Conservation (phyloP, 2,113 vertebrate species). For the Boulengeromyrus knoepffleri region DNA sequence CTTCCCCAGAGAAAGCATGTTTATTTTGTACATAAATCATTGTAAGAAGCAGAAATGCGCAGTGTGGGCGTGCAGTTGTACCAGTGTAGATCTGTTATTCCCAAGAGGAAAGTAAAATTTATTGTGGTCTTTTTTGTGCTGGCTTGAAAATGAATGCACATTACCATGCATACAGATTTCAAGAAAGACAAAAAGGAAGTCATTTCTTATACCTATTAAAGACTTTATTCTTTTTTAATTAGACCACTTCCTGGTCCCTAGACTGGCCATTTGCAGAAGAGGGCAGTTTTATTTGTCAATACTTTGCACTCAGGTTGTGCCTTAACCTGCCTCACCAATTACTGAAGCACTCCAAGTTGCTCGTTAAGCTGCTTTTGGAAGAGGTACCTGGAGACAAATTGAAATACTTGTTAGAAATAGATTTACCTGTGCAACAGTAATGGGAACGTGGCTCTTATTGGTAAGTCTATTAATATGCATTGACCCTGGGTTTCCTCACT, state of each 20-base stretch:
- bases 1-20: neutral
- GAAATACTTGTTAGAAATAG: neutral
- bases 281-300: constrained; percentile 5
- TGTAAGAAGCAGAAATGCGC: neutral
- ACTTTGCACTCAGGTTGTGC: neutral
- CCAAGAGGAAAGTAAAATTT: constrained; percentile 1
- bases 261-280: neutral
- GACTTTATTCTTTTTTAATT: constrained; percentile 6
- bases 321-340: neutral
- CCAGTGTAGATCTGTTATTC: neutral
- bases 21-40: constrained; percentile 10
- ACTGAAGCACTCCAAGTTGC: neutral
- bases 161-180: neutral
- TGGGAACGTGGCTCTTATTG: neutral
- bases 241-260: neutral
- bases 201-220: neutral
- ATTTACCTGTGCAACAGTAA: neutral
- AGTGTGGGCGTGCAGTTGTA: neutral
- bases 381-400: neutral
- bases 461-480: neutral
- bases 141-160: neutral
- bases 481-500: neutral
- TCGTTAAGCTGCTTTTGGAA: neutral
- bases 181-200: neutral
- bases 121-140: neutral